Conservation (phyloP, 1,140 invertebrate species). For the Drosophila watanabei region DNA sequence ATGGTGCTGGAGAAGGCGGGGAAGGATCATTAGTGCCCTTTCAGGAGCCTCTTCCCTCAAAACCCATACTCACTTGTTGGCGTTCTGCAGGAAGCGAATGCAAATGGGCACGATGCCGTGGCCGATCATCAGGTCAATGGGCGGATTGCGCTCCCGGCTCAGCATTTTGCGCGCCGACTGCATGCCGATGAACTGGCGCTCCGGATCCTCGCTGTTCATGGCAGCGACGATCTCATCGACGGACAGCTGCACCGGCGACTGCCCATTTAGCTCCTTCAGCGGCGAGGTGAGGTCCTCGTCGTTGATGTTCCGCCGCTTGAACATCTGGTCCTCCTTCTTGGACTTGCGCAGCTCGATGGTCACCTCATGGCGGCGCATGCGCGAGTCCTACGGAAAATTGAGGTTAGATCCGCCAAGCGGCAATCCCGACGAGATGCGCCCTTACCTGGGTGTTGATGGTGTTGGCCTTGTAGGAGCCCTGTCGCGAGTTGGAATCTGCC, state of each 20-base stretch:
- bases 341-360: conserved; percentile 96
- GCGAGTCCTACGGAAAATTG: conserved; percentile 89
- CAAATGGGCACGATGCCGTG: conserved; percentile 95
- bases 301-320: conserved; percentile 95
- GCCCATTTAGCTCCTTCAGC: conserved; percentile 87
- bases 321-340: conserved; percentile 97
- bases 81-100: conserved; percentile 91
- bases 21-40: background rate
- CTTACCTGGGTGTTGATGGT: conserved; percentile 74
- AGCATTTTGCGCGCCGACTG: conserved; percentile 95
- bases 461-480: conserved; percentile 79
- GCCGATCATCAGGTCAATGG: conserved; percentile 95
- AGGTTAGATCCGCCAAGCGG: conserved; percentile 48
- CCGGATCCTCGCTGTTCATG: conserved; percentile 89
- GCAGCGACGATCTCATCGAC: conserved; percentile 89
- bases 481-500: conserved; percentile 63
- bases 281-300: conserved; percentile 87
- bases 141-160: conserved; percentile 96
- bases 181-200: conserved; percentile 89
- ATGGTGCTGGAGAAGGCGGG: conserved; percentile 88
- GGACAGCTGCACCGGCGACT: conserved; percentile 85
- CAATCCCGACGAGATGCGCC: background rate
- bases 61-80: conserved; percentile 88
- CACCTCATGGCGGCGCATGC: conserved; percentile 94
- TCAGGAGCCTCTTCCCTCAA: too few species aligned